These are phyloP conservation scores for Macroglossus sobrinus DNA, from an alignment of 2,113 vertebrate genomes.

Conservation along the genomic window DNA sequence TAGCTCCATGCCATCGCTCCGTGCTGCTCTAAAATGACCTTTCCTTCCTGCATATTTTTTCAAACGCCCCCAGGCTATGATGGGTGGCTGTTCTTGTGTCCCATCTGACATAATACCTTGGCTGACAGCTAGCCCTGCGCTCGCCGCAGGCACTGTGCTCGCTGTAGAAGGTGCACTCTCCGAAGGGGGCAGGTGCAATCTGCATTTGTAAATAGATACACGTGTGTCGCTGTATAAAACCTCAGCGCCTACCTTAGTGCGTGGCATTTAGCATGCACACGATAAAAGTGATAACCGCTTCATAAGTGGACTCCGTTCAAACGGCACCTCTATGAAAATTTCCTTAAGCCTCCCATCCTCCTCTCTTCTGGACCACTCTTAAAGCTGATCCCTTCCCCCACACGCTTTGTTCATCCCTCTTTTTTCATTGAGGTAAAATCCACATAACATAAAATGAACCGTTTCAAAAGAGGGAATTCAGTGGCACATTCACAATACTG, in stretches of 20 bases:
- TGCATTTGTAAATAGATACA: background rate
- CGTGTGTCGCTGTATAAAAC: background rate
- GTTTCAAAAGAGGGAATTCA: background rate
- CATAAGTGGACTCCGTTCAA: background rate
- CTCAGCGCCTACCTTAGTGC: background rate
- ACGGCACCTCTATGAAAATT: background rate
- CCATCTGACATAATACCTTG: background rate
- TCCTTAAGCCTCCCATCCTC: background rate
- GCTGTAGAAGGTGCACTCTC: background rate
- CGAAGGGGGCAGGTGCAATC: background rate
- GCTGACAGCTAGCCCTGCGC: background rate
- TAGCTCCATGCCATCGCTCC: background rate
- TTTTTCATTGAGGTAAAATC: background rate
- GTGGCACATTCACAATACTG: background rate
- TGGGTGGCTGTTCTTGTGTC: background rate
- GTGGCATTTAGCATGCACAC: background rate
- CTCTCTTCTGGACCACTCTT: background rate
- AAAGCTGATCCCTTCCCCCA: background rate
- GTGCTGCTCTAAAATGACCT: background rate
- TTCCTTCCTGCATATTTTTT: background rate
- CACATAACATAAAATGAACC: background rate
- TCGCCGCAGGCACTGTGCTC: background rate
- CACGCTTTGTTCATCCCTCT: background rate
- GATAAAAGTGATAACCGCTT: background rate
- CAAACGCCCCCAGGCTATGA: background rate